Conservation (phyloP, 2,888 invertebrate species). For the Aelia acuminata region DNA sequence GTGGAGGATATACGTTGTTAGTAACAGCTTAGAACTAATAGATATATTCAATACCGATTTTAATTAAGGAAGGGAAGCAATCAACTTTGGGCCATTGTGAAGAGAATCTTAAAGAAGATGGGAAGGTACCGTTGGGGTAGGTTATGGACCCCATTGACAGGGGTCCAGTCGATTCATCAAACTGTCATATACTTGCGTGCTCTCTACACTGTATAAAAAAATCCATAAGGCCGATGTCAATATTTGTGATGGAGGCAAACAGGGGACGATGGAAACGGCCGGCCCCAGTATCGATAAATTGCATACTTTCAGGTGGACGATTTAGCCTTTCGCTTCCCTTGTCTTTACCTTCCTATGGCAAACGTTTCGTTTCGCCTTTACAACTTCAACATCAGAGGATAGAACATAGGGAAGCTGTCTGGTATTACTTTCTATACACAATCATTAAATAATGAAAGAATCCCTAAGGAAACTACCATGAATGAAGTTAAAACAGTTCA, state of each 20-base stretch:
- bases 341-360: too few relatives aligned
- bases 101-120: background rate
- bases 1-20: background rate
- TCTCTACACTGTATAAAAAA: background rate
- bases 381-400: too few relatives aligned
- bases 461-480: too few relatives aligned
- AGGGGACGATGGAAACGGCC: background rate
- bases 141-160: background rate
- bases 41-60: background rate
- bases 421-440: too few relatives aligned
- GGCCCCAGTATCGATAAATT: background rate
- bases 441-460: too few relatives aligned
- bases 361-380: too few relatives aligned
- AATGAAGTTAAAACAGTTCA: too few relatives aligned
- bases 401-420: too few relatives aligned
- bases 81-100: background rate
- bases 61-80: background rate
- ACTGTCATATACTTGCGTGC: background rate
- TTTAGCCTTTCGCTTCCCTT: background rate
- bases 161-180: background rate
- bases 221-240: background rate
- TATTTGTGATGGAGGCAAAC: conserved; percentile 9
- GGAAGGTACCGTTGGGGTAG: background rate
- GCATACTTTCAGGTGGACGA: background rate
- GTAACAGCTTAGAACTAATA: background rate